Evolutionary conservation across 1,140 invertebrate genomes (phyloP), one percentile per base, ranked within the genome.

Genomic region (Adelges cooleyi): DNA sequence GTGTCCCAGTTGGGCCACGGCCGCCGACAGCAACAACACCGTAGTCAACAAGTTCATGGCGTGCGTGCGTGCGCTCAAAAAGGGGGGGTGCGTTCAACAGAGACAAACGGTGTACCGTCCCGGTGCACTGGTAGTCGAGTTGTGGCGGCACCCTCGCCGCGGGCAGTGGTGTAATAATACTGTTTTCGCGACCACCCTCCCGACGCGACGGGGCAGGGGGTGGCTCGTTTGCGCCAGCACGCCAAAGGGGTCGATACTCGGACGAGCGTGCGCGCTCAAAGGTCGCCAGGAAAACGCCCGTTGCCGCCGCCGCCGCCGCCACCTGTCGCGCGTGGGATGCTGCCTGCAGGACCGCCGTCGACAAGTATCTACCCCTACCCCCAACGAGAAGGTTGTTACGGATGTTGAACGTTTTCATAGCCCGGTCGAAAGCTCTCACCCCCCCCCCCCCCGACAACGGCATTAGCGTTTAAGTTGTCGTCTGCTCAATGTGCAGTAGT

Each of bases 251-350:
- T 62, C 56, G 42, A 62, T 62, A 62, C 46, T 62, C 13, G 17
- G 5, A 33, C 38, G 56, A 62, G 56, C n/a, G 10, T 62, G 40
- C 40, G 56, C 44, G 25, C 25, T n/a, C 22, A 23, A 1, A 11
- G 15, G 1, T 20, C 52, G 10, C 11, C 15, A 17, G 20, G 38
- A 44, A 56, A 59, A 59, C 53, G 53, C 53, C 53, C 53, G 53
- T n/a, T n/a, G n/a, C n/a, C n/a, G 53, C 36, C 38, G 36, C 36
- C 53, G 53, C 53, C 48, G 17, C 48, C 46, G 23, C 48, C 53
- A 56, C 53, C 53, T 59, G 53, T 59, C 53, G 53, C 53, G 38
- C 38, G 20, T 40, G 52, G 52, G 52, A 40, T 9, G 38, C 36
- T n/a, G 20, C 52, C 52, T 2, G 4, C 5, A 9, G 33, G 33